These are phyloP conservation scores for Musca domestica DNA, from an alignment of 1,140 invertebrate species.

Conservation along the genomic window DNA sequence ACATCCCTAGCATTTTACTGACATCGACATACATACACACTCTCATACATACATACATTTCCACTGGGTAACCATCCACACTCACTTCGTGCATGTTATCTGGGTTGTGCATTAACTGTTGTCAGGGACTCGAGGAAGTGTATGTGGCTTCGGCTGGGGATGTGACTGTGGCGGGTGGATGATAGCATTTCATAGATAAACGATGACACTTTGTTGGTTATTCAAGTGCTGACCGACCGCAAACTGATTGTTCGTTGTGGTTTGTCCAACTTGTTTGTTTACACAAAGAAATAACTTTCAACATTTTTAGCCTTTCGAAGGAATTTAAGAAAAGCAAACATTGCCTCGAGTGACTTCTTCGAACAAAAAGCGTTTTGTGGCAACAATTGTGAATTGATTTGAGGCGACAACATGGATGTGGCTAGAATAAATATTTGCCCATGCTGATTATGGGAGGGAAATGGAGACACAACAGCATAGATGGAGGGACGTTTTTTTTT, in stretches of 20 bases:
- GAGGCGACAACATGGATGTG: no score
- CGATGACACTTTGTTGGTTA: conserved; percentile 17
- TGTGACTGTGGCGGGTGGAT: neutral
- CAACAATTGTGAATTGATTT: no score
- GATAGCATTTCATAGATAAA: conserved; percentile 12
- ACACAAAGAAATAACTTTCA: neutral
- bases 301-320: no score
- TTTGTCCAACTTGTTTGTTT: neutral
- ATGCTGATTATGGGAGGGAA: no score
- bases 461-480: no score
- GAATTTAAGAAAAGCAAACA: no score
- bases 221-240: conserved; percentile 19
- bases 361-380: no score
- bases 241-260: conserved; percentile 16
- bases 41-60: neutral
- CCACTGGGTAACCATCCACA: neutral
- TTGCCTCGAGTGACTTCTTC: no score
- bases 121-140: neutral
- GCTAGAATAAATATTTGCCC: no score
- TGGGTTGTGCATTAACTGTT: neutral
- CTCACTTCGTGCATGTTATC: no score
- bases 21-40: neutral
- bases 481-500: no score
- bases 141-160: neutral
- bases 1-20: no score